phyloP scores from a whole-genome alignment of 2,113 vertebrate genomes.

The Ivindomyrus marchei region DNA sequence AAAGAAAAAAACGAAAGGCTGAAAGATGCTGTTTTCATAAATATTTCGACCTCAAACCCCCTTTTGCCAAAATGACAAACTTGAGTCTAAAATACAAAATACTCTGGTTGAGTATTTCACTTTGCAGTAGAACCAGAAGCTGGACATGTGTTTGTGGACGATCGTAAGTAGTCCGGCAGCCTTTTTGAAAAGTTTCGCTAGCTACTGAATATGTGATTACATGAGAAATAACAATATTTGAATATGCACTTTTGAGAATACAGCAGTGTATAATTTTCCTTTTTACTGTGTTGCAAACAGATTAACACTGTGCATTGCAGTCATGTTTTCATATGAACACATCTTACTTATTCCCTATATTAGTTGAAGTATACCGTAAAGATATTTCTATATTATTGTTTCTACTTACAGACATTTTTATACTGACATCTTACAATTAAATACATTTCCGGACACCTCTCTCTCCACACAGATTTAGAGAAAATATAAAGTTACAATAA shows the following conservation, averaged over 20 bases:
- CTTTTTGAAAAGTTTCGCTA: neutral
- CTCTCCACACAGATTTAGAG: neutral
- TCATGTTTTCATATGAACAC: neutral
- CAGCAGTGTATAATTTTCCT: neutral
- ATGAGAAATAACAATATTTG: neutral
- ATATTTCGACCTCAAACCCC: neutral
- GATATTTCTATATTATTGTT: neutral
- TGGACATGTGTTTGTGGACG: neutral
- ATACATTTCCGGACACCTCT: neutral
- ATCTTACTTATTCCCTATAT: neutral
- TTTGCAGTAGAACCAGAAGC: neutral
- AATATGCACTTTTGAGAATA: neutral
- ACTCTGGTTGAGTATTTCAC: neutral
- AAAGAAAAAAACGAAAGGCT: neutral
- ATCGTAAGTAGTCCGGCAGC: neutral
- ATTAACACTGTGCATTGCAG: neutral
- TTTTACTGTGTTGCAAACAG: neutral
- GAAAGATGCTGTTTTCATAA: neutral
- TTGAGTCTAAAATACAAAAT: neutral
- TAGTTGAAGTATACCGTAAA: neutral
- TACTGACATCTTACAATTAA: neutral
- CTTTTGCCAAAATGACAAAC: neutral
- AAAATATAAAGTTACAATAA: neutral
- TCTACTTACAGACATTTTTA: neutral
- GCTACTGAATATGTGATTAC: neutral